A percentile compares a stretch with the other conserved stretches of the same genome.
Conservation (phyloP, 2,113 vertebrate species). For the Furnarius figulus region DNA sequence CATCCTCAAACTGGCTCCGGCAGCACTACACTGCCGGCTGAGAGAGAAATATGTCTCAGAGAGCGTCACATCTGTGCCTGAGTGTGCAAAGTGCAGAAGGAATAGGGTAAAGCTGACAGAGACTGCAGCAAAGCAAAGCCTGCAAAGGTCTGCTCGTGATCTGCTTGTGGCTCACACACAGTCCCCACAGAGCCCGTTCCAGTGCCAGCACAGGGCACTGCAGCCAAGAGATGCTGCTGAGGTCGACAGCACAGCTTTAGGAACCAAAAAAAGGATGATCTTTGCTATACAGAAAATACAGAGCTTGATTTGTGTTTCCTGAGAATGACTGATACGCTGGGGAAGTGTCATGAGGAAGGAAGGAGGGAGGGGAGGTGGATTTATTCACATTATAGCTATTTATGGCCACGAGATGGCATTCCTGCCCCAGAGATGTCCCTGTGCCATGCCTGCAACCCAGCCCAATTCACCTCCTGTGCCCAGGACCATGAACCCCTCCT, state of each 20-base stretch:
- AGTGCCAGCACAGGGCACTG: not conserved
- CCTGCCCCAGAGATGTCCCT: conserved; percentile 33
- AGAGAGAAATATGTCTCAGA: conserved; percentile 8
- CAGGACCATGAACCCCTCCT: not conserved
- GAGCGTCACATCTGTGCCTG: conserved; percentile 34
- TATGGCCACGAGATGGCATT: conserved; percentile 73
- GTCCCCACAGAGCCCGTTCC: not conserved
- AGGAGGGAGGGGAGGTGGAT: not conserved
- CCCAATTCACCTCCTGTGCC: not conserved
- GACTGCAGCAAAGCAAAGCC: conserved; percentile 44
- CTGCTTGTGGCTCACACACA: conserved; percentile 7
- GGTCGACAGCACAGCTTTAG: not conserved
- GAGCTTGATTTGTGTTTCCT: not conserved
- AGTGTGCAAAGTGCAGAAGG: conserved; percentile 7
- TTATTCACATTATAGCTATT: conserved; percentile 1
- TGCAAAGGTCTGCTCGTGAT: conserved; percentile 39
- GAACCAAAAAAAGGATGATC: conserved; percentile 2
- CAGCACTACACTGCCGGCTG: not conserved
- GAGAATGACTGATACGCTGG: not conserved
- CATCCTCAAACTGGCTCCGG: conserved; percentile 10
- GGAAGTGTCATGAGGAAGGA: not conserved
- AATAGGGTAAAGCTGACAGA: conserved; percentile 10
- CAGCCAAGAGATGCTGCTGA: conserved; percentile 49
- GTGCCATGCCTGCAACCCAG: not conserved
- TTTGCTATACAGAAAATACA: not conserved